phyloP scores from a whole-genome alignment of 2,797 vertebrate species.

The Mormyrops attenuatus region DNA sequence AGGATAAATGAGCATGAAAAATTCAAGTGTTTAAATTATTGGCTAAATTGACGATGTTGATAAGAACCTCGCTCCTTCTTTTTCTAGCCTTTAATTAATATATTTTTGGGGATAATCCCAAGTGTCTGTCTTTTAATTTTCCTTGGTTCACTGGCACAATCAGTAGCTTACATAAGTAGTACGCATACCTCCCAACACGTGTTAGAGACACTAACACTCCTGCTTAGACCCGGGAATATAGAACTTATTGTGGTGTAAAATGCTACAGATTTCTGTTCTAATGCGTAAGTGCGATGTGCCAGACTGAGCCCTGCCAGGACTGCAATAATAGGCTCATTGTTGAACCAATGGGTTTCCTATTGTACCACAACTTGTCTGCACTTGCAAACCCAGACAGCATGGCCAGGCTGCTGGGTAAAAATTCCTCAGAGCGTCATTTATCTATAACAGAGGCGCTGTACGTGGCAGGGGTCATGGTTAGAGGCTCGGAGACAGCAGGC shows the following conservation, averaged over 20 bases:
- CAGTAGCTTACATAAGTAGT: neutral
- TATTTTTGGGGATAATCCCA: neutral
- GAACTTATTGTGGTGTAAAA: neutral
- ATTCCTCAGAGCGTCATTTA: neutral
- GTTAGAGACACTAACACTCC: neutral
- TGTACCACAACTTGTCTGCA: neutral
- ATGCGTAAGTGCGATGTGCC: neutral
- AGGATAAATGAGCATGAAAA: neutral
- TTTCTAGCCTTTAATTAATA: neutral
- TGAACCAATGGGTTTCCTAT: neutral
- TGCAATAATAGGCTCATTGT: slow-evolving; percentile 5
- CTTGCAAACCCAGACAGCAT: neutral
- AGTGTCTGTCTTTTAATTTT: neutral
- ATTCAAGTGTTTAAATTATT: neutral
- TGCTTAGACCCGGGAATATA: neutral
- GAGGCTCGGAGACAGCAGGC: neutral
- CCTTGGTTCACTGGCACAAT: neutral
- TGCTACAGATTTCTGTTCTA: neutral
- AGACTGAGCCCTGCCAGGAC: neutral
- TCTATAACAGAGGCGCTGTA: neutral
- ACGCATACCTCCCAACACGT: neutral
- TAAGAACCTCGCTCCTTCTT: neutral
- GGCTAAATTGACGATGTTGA: neutral
- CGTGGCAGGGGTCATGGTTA: neutral
- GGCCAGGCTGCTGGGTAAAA: neutral